Conservation (phyloP, 1,140 invertebrate genomes). For the Drosophila lacertosa region DNA sequence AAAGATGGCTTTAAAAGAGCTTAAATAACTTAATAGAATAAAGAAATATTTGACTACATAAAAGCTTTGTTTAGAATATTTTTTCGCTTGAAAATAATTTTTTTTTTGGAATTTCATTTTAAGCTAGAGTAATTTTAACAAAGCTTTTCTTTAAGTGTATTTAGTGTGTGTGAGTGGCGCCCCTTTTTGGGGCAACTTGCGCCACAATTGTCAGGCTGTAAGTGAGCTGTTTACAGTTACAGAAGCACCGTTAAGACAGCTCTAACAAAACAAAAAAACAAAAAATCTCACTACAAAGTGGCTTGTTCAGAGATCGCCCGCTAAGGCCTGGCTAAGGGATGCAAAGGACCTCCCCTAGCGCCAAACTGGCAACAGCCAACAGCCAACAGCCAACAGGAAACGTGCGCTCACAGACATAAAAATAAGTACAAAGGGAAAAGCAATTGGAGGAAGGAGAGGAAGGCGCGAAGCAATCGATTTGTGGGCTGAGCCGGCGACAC, state of each 20-base stretch:
- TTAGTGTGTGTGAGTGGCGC: not conserved
- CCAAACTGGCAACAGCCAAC: too few species aligned
- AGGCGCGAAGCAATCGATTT: slow-evolving; percentile 83
- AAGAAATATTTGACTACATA: too few species aligned
- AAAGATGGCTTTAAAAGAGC: too few species aligned
- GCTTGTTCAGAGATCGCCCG: too few species aligned
- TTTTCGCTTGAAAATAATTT: too few species aligned
- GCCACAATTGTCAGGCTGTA: slow-evolving; percentile 20
- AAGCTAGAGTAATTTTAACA: too few species aligned
- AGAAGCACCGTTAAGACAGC: not conserved
- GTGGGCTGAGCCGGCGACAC: slow-evolving; percentile 51
- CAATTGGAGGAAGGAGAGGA: slow-evolving; percentile 3
- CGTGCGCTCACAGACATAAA: slow-evolving; percentile 59
- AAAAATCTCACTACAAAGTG: not conserved
- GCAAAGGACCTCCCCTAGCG: not conserved
- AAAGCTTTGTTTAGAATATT: too few species aligned
- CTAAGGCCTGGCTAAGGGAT: slow-evolving; percentile 28
- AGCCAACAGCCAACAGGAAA: slow-evolving; percentile 64
- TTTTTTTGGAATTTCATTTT: too few species aligned
- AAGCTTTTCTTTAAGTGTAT: too few species aligned
- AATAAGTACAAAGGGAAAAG: slow-evolving; percentile 7
- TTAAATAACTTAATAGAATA: too few species aligned
- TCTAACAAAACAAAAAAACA: slow-evolving; percentile 5
- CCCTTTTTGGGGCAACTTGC: not conserved
- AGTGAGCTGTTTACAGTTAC: slow-evolving; percentile 49